These are phyloP conservation scores for Microctenopoma steveboyesi DNA, from an alignment of 2,797 vertebrate genomes.

Conservation along the genomic window DNA sequence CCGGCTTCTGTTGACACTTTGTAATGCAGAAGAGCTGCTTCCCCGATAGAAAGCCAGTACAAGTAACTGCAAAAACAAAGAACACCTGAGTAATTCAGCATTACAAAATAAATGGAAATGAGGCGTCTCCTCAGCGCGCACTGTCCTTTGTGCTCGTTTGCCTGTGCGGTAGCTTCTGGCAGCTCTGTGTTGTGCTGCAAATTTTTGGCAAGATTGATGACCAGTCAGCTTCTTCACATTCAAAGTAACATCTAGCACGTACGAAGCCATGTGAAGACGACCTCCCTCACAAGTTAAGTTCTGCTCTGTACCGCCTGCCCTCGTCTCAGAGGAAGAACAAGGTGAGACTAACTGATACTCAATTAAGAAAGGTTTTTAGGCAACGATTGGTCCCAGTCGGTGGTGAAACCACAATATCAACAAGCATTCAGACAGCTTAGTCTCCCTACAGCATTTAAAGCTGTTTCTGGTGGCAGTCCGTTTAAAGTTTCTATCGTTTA, in stretches of 20 bases:
- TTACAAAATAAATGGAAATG: conserved; percentile 57
- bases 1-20: conserved; percentile 42
- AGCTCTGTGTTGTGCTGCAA: conserved; percentile 17
- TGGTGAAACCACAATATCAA: conserved; percentile 12
- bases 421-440: conserved; percentile 3
- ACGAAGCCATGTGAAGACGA: conserved; percentile 28
- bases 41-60: conserved; percentile 22
- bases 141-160: conserved; percentile 47
- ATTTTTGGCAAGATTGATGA: conserved; percentile 41
- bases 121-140: conserved; percentile 24
- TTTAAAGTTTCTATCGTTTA: conserved; percentile 22
- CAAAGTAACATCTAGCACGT: conserved; percentile 28
- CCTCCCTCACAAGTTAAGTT: conserved; percentile 15
- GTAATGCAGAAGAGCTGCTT: conserved; percentile 16
- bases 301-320: conserved; percentile 1
- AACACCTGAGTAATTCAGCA: conserved; percentile 56
- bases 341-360: background rate
- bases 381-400: conserved; percentile 5
- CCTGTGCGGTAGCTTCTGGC: conserved; percentile 28
- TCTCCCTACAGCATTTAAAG: conserved; percentile 3
- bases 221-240: conserved; percentile 23
- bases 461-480: background rate
- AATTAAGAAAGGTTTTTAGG: background rate
- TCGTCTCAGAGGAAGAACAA: conserved; percentile 6
- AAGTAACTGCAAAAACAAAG: conserved; percentile 53